A percentile compares a stretch with the other conserved stretches of the same genome.
These are phyloP conservation scores for Pseudomyrmex pallidus DNA, from an alignment of 1,140 invertebrate genomes.

Conservation along the genomic window DNA sequence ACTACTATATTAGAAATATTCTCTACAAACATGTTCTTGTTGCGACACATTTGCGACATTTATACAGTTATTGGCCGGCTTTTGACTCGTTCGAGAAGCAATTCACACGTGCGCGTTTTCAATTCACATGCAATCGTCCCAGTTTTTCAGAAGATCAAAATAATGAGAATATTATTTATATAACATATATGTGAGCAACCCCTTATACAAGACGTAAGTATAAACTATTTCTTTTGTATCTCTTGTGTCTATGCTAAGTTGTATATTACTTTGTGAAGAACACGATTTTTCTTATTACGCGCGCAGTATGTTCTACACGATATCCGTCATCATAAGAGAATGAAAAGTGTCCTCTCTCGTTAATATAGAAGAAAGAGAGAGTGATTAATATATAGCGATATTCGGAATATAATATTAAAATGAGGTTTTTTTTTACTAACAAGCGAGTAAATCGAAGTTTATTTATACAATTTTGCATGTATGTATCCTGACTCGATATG, in stretches of 20 bases:
- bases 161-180: slow-evolving; percentile 18
- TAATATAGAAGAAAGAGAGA: background rate
- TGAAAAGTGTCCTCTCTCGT: background rate
- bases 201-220: slow-evolving; percentile 19
- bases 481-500: background rate
- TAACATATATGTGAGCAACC: slow-evolving; percentile 3
- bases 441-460: background rate
- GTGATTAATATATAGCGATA: background rate
- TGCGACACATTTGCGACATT: background rate
- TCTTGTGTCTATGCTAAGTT: slow-evolving; percentile 8
- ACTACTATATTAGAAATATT: slow-evolving; percentile 61
- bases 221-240: background rate
- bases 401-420: slow-evolving; percentile 27
- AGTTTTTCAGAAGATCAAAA: background rate
- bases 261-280: slow-evolving; percentile 26
- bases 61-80: slow-evolving; percentile 48
- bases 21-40: slow-evolving; percentile 62
- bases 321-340: slow-evolving; percentile 18
- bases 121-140: slow-evolving; percentile 1
- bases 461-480: background rate
- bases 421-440: background rate
- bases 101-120: slow-evolving; percentile 18
- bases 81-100: slow-evolving; percentile 3
- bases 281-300: slow-evolving; percentile 42
- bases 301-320: background rate